These are phyloP conservation scores for Apaloderma vittatum DNA, from an alignment of 2,113 vertebrate species.

Conservation along the genomic window DNA sequence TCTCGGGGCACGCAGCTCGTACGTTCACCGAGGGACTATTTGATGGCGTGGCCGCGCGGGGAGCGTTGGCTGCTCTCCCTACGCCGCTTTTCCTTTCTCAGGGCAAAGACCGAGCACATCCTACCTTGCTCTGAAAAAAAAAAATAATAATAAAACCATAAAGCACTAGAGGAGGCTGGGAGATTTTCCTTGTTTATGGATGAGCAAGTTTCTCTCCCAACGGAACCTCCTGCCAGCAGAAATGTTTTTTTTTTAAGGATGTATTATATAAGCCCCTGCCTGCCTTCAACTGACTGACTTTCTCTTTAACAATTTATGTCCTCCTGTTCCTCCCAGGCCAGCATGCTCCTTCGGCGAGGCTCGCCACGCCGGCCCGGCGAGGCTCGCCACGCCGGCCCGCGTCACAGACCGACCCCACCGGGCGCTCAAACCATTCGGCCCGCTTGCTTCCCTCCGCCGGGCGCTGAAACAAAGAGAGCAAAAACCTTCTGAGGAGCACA, in stretches of 20 bases:
- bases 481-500: not conserved
- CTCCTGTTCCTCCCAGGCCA: not conserved
- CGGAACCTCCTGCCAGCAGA: slow-evolving; percentile 56
- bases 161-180: slow-evolving; percentile 49
- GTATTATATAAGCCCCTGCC: slow-evolving; percentile 68
- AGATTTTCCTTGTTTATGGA: slow-evolving; percentile 64
- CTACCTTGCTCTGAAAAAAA: slow-evolving; percentile 45
- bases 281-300: slow-evolving; percentile 45
- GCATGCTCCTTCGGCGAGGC: not conserved
- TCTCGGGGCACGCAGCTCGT: not conserved
- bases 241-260: slow-evolving; percentile 15
- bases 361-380: not conserved
- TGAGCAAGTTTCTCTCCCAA: slow-evolving; percentile 67
- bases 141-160: not conserved
- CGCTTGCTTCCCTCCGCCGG: not conserved
- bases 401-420: rapidly evolving
- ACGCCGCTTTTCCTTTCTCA: not conserved
- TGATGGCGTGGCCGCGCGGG: rapidly evolving
- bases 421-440: rapidly evolving
- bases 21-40: not conserved
- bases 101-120: not conserved
- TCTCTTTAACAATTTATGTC: slow-evolving; percentile 58
- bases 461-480: not conserved
- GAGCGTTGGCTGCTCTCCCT: not conserved
- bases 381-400: not conserved